These are phyloP conservation scores for Scaptomyza hsui DNA, from an alignment of 1,140 invertebrate genomes.

Conservation along the genomic window DNA sequence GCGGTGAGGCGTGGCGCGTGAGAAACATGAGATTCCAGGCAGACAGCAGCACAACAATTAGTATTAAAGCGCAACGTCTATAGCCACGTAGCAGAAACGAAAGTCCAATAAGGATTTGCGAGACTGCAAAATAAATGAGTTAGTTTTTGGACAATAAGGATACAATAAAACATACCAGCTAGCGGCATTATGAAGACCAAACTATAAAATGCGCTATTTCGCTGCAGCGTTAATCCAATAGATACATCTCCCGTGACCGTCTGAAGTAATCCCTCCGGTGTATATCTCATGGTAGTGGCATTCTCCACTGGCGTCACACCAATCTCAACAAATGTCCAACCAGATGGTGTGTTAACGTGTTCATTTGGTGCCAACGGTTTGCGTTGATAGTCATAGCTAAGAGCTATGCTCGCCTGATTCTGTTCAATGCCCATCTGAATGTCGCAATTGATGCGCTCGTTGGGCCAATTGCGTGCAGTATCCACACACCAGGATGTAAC, in stretches of 20 bases:
- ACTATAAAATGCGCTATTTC: constrained; percentile 65
- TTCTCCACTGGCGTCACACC: constrained; percentile 48
- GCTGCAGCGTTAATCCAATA: constrained; percentile 57
- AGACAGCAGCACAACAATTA: constrained; percentile 58
- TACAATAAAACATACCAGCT: constrained; percentile 35
- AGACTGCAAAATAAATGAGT: constrained; percentile 39
- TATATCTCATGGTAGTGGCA: constrained; percentile 41
- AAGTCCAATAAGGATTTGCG: constrained; percentile 60
- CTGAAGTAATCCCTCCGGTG: constrained; percentile 43
- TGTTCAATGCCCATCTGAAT: constrained; percentile 59
- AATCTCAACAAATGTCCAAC: constrained; percentile 67
- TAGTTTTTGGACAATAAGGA: not conserved
- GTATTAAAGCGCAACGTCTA: constrained; percentile 65
- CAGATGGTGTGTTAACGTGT: constrained; percentile 66
- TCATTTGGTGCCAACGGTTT: constrained; percentile 50
- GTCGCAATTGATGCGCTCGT: constrained; percentile 63
- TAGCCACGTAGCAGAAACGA: constrained; percentile 73
- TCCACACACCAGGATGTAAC: constrained; percentile 72
- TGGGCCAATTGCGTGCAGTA: constrained; percentile 70
- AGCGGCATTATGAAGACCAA: constrained; percentile 66
- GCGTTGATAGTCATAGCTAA: constrained; percentile 48
- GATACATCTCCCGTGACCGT: constrained; percentile 65
- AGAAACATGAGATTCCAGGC: constrained; percentile 70
- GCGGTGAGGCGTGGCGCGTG: constrained; percentile 63
- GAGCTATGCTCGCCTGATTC: constrained; percentile 27